Conservation (phyloP, 53 echinoderm and acorn worm species). For the Hippasteria phrygiana region DNA sequence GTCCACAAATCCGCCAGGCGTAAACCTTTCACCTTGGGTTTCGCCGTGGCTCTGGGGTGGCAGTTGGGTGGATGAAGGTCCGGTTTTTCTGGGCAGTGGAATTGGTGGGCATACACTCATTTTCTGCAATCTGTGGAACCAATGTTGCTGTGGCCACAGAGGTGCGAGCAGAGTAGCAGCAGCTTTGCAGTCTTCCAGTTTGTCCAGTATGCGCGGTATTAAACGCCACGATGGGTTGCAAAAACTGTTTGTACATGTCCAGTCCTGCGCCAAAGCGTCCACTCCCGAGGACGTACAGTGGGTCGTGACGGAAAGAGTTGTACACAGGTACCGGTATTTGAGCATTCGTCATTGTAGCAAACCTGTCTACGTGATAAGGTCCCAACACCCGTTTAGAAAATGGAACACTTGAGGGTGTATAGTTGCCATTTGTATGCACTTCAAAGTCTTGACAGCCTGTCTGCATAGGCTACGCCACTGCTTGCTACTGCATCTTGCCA, state of each 20-base stretch:
- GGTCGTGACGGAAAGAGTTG: constrained; percentile 3
- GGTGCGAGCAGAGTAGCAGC: constrained; percentile 14
- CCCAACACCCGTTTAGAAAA: constrained; percentile 10
- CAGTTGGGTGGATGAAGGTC: constrained; percentile 18
- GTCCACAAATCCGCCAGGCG: constrained; percentile 70
- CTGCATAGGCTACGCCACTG: constrained; percentile 19
- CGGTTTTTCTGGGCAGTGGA: background rate
- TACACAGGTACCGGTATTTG: constrained; percentile 7
- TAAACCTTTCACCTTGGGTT: constrained; percentile 57
- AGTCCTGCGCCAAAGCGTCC: constrained; percentile 27
- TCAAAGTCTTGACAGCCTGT: constrained; percentile 38
- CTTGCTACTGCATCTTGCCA: background rate
- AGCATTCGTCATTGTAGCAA: constrained; percentile 24
- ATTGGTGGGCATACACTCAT: constrained; percentile 16
- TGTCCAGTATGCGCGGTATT: constrained; percentile 31
- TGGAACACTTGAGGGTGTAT: background rate
- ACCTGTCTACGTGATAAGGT: constrained; percentile 20
- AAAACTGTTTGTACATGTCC: constrained; percentile 36
- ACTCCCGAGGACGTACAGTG: constrained; percentile 8
- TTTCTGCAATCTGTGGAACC: constrained; percentile 8
- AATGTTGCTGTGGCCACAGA: constrained; percentile 16
- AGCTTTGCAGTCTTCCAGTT: constrained; percentile 12
- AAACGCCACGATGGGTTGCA: constrained; percentile 17
- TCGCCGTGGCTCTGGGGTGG: constrained; percentile 58
- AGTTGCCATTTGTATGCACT: constrained; percentile 7